phyloP scores from a whole-genome alignment of 2,113 vertebrate species.

The Emberiza fucata region DNA sequence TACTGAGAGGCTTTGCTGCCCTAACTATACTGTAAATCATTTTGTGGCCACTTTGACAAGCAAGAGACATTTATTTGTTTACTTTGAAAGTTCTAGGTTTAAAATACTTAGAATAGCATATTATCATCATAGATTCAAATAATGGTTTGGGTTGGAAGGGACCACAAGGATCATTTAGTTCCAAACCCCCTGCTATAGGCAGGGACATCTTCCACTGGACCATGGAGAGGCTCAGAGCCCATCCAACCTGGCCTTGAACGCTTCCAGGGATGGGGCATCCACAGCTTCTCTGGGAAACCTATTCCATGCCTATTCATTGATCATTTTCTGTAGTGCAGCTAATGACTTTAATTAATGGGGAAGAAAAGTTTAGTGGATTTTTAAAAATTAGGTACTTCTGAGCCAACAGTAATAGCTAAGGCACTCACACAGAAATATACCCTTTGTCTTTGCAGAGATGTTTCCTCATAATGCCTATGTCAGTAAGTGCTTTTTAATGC shows the following conservation, averaged over 20 bases:
- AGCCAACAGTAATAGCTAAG: neutral
- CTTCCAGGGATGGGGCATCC: neutral
- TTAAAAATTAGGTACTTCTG: neutral
- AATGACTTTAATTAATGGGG: neutral
- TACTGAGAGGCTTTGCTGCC: neutral
- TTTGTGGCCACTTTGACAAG: neutral
- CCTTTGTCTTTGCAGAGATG: neutral
- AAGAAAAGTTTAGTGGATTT: neutral
- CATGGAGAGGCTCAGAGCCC: neutral
- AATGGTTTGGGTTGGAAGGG: neutral
- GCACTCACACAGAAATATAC: neutral
- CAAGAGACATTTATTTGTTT: neutral
- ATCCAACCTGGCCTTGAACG: neutral
- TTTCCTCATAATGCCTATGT: neutral
- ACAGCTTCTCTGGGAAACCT: neutral
- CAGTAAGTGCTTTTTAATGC: neutral
- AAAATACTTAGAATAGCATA: neutral
- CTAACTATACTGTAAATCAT: neutral
- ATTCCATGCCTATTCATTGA: neutral
- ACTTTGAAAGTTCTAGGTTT: neutral
- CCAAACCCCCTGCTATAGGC: rapidly evolving
- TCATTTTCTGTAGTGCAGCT: neutral
- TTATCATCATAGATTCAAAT: neutral
- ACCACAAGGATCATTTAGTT: neutral
- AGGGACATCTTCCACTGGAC: neutral